Base-by-base conservation (phyloP, 1,140 invertebrate species). In the Euwallacea similis region DNA sequence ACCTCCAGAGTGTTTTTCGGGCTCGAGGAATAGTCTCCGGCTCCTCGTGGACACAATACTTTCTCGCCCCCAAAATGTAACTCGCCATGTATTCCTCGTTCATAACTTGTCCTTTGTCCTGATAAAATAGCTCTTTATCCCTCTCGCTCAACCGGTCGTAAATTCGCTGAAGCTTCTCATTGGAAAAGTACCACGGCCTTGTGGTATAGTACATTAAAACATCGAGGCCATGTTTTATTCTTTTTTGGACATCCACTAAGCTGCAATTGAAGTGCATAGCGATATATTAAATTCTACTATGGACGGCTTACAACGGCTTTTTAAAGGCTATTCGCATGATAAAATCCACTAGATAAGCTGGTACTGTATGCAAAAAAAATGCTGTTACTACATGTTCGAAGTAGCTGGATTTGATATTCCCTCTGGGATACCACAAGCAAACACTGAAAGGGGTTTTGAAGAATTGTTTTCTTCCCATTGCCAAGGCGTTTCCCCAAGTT, bases 131-230 rank as follows among this genome's bases (percentile, higher is more conserved):
- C 42, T 87, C 81, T 71, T 84, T 81, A 76, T 91, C 90, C 13
- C 83, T 79, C 56, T 83, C 77, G 79, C 87, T 83, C 71, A 97
- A 76, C 43, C 80, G 81, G 0, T 84, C 74, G 47, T 86, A 83
- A 11, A 97, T 77, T 73, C 88, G 78, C 71, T 83, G 81, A 69
- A 93, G 85, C 62, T 89, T 89, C 6, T 92, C 88, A 71, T 92
- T 93, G 53, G 81, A 83, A 80, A 96, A 97, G 54, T 86, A 83
- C 94, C 94, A 97, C 75, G 91, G 85, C 77, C 91, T 89, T 2
- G 88, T 93, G 6, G 93, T 96, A 79, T 96, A 97, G 80, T 93
- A 96, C 75, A 94, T 89, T 0, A 97, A 80, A 0, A 91, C 82
- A 66, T 86, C 82, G 0, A 91, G 72, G 0, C 90, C 90, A 46